Percentiles rank a stretch among this genome's conserved stretches.
phyloP scores from a whole-genome alignment of 2,113 vertebrate species.

The Leptocoma aspasia region DNA sequence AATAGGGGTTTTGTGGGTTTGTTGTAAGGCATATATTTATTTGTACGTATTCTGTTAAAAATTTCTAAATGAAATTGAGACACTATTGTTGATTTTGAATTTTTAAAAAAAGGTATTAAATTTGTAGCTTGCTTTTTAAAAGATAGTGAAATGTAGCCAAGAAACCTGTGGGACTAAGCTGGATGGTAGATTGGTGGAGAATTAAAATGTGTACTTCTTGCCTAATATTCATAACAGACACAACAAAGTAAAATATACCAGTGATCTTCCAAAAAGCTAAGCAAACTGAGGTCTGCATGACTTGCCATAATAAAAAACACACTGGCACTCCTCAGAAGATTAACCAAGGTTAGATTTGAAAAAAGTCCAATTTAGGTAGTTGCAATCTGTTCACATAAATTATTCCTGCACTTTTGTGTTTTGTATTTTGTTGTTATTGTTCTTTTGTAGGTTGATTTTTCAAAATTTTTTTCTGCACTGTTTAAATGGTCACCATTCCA shows the following conservation, averaged over 20 bases:
- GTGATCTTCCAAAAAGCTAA: neutral
- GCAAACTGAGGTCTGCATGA: neutral
- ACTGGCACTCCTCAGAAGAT: neutral
- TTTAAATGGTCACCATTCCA: neutral
- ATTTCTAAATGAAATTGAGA: neutral
- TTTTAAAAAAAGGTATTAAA: neutral
- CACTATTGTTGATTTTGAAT: neutral
- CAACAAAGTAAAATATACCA: neutral
- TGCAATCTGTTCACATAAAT: neutral
- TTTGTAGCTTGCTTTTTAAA: neutral
- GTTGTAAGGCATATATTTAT: neutral
- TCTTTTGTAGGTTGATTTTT: neutral
- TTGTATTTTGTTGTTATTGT: neutral
- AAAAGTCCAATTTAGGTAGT: neutral
- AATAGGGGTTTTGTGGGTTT: rapidly evolving
- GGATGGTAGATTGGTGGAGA: neutral
- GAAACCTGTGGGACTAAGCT: neutral
- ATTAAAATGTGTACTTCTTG: neutral
- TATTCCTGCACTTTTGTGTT: neutral
- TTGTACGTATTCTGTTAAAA: neutral
- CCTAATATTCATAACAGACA: neutral
- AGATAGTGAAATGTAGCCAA: neutral
- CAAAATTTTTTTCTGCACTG: no score
- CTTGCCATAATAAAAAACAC: neutral
- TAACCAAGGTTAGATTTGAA: neutral